Percentiles rank a stretch among this genome's conserved stretches.
These are phyloP conservation scores for Pissodes strobi DNA, from an alignment of 1,140 invertebrate genomes.

Conservation along the genomic window DNA sequence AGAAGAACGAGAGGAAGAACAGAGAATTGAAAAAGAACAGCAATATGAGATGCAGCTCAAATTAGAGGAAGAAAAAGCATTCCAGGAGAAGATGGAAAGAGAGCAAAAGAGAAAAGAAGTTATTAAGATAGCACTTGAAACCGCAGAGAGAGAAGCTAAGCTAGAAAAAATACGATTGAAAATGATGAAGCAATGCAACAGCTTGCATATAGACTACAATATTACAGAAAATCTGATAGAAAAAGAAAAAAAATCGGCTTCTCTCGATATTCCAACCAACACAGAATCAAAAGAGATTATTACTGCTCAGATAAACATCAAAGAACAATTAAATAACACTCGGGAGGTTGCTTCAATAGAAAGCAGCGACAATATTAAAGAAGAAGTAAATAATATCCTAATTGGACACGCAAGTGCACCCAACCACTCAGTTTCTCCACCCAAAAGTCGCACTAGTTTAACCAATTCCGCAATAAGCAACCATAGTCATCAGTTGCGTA, in stretches of 20 bases:
- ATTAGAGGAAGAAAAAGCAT: conserved; percentile 62
- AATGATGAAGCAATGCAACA: conserved; percentile 42
- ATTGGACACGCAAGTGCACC: neutral
- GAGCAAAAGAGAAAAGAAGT: conserved; percentile 64
- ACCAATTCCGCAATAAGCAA: neutral
- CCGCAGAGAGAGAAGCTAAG: conserved; percentile 64
- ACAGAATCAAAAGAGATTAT: conserved; percentile 6
- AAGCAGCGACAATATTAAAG: conserved; percentile 27
- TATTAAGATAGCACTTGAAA: conserved; percentile 64
- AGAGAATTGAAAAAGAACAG: conserved; percentile 67
- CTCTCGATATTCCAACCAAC: neutral
- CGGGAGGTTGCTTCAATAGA: conserved; percentile 8
- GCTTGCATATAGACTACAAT: conserved; percentile 39
- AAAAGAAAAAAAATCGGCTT: conserved; percentile 24
- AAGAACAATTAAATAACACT: conserved; percentile 24
- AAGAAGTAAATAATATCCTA: conserved; percentile 41
- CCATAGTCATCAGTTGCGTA: neutral
- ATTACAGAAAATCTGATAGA: conserved; percentile 32
- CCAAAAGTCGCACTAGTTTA: conserved; percentile 12
- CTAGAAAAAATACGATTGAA: conserved; percentile 61
- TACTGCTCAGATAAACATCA: conserved; percentile 6
- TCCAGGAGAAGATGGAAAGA: conserved; percentile 64
- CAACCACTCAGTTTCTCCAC: neutral
- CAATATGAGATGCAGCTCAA: conserved; percentile 66
- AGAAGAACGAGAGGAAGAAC: conserved; percentile 71